These are phyloP conservation scores for Crenichthys baileyi DNA, from an alignment of 2,797 vertebrate species.

Conservation along the genomic window DNA sequence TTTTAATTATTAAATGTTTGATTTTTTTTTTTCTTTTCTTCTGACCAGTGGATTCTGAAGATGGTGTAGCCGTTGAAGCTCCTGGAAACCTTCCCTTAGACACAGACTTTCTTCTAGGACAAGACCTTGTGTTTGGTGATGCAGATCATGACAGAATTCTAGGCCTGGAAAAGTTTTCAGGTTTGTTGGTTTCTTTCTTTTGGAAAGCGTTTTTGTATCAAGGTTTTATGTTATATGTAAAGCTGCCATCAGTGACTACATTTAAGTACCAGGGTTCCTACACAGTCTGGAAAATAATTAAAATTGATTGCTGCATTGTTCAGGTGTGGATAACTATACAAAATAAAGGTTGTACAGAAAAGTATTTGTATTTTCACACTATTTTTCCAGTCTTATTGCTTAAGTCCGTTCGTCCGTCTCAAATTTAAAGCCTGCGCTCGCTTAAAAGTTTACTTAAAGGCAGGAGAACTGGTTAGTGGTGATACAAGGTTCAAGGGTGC, in stretches of 20 bases:
- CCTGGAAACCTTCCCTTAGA: slow-evolving; percentile 85
- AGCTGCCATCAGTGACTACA: not conserved
- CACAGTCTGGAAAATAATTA: not conserved
- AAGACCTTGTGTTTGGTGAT: slow-evolving; percentile 86
- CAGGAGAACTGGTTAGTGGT: too few relatives aligned
- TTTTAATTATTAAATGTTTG: slow-evolving; percentile 12
- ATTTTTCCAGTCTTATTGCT: too few relatives aligned
- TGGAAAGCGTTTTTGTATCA: not conserved
- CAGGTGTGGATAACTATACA: not conserved
- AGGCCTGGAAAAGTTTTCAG: slow-evolving; percentile 88
- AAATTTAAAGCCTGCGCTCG: too few relatives aligned
- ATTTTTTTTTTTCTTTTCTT: slow-evolving; percentile 27
- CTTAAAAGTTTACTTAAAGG: too few relatives aligned
- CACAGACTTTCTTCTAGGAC: slow-evolving; percentile 87
- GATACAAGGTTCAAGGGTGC: too few relatives aligned
- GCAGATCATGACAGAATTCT: slow-evolving; percentile 84
- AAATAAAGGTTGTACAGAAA: not conserved
- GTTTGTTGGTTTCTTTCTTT: slow-evolving; percentile 62
- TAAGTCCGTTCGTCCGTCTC: too few relatives aligned
- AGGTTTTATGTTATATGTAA: not conserved
- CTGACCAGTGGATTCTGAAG: slow-evolving; percentile 87
- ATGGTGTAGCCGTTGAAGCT: slow-evolving; percentile 82
- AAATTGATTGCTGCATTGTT: not conserved
- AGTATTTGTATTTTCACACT: not conserved
- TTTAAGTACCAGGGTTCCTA: not conserved